Conservation (phyloP, 1,140 invertebrate genomes). For the Dinoponera quadriceps region DNA sequence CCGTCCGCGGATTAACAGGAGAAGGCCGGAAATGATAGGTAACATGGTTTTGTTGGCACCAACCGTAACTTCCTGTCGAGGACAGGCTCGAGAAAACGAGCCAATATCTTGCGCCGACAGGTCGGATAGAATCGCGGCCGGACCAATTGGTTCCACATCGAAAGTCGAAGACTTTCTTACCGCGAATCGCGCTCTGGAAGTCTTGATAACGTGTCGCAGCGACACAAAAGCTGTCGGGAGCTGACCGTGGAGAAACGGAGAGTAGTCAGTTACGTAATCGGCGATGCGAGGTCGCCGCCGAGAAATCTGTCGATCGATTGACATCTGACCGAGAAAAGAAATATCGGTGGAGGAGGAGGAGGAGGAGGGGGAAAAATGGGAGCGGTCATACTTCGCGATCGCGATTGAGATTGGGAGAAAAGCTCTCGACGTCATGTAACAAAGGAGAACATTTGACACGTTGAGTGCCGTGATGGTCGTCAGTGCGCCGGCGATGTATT, state of each 20-base stretch:
- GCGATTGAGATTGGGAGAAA: no score
- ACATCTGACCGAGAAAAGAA: neutral
- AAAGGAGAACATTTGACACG: neutral
- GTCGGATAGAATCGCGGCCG: slow-evolving; percentile 27
- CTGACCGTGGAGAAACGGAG: no score
- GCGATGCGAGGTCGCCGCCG: neutral
- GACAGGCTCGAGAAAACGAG: slow-evolving; percentile 65
- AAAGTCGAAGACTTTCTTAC: slow-evolving; percentile 63
- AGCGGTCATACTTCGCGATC: no score
- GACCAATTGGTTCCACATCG: slow-evolving; percentile 65
- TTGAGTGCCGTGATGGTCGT: no score
- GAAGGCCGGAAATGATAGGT: slow-evolving; percentile 60
- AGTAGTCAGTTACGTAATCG: slow-evolving; percentile 28
- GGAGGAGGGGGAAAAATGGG: no score
- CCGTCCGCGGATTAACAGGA: slow-evolving; percentile 21
- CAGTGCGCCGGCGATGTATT: no score
- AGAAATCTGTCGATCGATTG: slow-evolving; percentile 21
- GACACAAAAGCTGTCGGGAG: slow-evolving; percentile 38
- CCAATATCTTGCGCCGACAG: slow-evolving; percentile 73
- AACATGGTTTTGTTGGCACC: slow-evolving; percentile 65
- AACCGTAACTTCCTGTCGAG: slow-evolving; percentile 73
- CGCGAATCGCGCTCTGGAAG: slow-evolving; percentile 1
- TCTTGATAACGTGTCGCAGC: slow-evolving; percentile 54
- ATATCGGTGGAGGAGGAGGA: neutral
- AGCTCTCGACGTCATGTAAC: no score